Base-by-base conservation (phyloP, 1,140 invertebrate species). In the Halictus rubicundus region DNA sequence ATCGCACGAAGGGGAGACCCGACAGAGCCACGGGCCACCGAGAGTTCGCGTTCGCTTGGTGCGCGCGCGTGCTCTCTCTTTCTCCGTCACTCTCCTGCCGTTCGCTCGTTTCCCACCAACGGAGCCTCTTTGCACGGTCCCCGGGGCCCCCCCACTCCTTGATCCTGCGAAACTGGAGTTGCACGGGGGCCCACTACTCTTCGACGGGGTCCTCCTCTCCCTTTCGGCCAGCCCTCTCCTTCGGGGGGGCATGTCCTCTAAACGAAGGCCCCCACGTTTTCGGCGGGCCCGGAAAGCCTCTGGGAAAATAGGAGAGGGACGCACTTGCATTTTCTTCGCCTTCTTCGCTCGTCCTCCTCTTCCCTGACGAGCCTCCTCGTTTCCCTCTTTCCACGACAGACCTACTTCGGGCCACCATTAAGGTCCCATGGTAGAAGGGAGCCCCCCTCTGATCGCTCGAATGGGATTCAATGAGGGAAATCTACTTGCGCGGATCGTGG, bases 1-100 rank as follows among this genome's bases (percentile, higher is more conserved):
- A 90, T 89, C 87, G 86, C 86, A 92, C 91, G 77, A 89, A 32
- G 90, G 90, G 89, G 90, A 89, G 86, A 88, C 87, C 78, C 63
- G 86, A 84, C 88, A 87, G 84, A 81, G 78, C 84, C 87, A 85
- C 84, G 74, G 85, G 85, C 81, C 78, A 85, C 64, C 86, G 80
- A 83, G 88, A 85, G 87, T 89, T 87, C 87, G 86, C 81, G 70
- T 84, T 84, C 81, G 69, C 78, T 81, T 60, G 65, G 42, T 70
- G 69, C 42, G 19, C 68, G 39, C 77, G 77, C 60, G 73, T 68
- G 73, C 75, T 63, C 68, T 66, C 49, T 69, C 60, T 82, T 52
- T 71, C 72, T 76, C 75, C 78, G 63, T 82, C 76, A 49, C 72
- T 69, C 60, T 14, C 23, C 69, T 27, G 81, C 72, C 6, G 49